Base-by-base conservation (phyloP, 2,113 vertebrate genomes). In the Empidonax alnorum region DNA sequence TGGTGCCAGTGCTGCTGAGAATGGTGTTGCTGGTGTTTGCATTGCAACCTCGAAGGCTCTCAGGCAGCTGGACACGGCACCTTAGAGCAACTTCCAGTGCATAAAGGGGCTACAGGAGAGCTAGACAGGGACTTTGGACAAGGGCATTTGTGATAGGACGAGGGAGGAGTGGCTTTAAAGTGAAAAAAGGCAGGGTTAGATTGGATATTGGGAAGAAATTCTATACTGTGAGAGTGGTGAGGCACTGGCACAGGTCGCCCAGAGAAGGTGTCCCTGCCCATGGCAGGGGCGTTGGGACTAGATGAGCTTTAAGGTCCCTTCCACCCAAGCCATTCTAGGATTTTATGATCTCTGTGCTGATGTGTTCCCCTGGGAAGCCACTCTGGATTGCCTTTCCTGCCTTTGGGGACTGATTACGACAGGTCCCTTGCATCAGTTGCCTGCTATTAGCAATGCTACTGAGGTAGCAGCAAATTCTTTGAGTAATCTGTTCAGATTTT, bases 21-120 rank as follows among this genome's bases (percentile, higher is more conserved):
- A 42, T 19, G 73, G 33, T 6, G 1, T 28, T 63, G 31, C 37
- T 76, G 66, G 27, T 56, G 53, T 76, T 68, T 35, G 30, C 23
- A 1, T 13, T 42, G 55, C 65, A 86, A 11, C 84, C 23, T 62
- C 0, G n/a, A 2, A 27, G 42, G 52, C n/a, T 83, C 8, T 1
- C 12, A 20, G 62, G 52, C 56, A n/a, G 37, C 23, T 4, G 2
- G 27, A 20, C 12, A 1, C 2, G 3, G 35, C 15, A 35, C 19
- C 23, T 44, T 28, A 23, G 7, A 33, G 27, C 63, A 52, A 13
- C 30, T 41, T 72, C 41, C n/a, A 47, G 58, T 63, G 42, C 35
- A 21, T 65, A 18, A 56, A 65, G 14, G 35, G 30, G 31, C 58
- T 35, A 5, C 42, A 72, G 58, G 35, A 80, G 49, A 35, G 30